A percentile compares a stretch with the other conserved stretches of the same genome.
Evolutionary conservation across 2,888 invertebrate species (phyloP).

Genomic region (Ditylenchus weischeri): DNA sequence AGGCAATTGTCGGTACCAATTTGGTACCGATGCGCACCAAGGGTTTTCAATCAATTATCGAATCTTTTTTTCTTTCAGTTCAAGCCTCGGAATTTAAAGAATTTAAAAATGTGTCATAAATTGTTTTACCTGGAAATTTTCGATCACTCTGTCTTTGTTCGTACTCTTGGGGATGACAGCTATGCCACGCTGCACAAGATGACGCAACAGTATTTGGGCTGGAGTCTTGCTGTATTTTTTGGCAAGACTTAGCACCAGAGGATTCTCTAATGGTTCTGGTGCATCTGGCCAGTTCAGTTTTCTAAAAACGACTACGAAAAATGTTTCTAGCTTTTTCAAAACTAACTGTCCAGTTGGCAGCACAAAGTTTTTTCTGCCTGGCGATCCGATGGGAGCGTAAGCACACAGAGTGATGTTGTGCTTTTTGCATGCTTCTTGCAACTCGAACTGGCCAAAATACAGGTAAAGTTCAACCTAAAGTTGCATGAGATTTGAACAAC

Average conservation of each 20-base stretch:
- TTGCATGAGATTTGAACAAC: too few relatives aligned
- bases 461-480: slow-evolving; percentile 73
- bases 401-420: slow-evolving; percentile 65
- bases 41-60: too few relatives aligned
- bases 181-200: slow-evolving; percentile 34
- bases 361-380: slow-evolving; percentile 38
- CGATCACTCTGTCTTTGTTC: slow-evolving; percentile 19
- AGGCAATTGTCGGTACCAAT: too few relatives aligned
- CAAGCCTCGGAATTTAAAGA: too few relatives aligned
- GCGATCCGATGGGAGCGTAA: slow-evolving; percentile 60
- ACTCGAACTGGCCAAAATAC: slow-evolving; percentile 70
- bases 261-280: slow-evolving; percentile 26
- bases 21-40: too few relatives aligned
- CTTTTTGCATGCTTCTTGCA: slow-evolving; percentile 63
- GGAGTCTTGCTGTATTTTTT: slow-evolving; percentile 43
- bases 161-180: slow-evolving; percentile 35
- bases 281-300: slow-evolving; percentile 9
- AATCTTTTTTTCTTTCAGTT: too few relatives aligned
- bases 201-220: slow-evolving; percentile 40
- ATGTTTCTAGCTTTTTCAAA: too few relatives aligned
- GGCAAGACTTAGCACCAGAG: slow-evolving; percentile 34
- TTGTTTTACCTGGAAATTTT: slow-evolving; percentile 24
- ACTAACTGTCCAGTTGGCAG: neutral
- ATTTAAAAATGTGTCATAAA: neutral
- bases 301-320: neutral